Conservation (phyloP, 2,113 vertebrate genomes). For the Poeciliopsis prolifica region DNA sequence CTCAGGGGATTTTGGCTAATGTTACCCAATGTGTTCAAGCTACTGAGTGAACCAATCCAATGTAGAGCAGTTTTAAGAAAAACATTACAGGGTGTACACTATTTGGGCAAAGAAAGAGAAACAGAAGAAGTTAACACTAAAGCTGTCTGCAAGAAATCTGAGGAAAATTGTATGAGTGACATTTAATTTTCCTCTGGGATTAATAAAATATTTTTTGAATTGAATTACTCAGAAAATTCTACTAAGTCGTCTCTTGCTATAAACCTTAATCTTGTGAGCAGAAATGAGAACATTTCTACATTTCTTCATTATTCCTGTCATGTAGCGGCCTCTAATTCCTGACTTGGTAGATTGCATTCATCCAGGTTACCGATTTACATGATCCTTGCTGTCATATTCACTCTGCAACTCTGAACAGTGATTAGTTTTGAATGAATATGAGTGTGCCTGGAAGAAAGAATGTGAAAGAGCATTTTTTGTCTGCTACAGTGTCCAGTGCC, state of each 20-base stretch:
- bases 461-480: neutral
- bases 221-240: conserved; percentile 39
- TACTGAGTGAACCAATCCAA: neutral
- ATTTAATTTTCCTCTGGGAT: too few relatives aligned
- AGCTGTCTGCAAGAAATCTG: too few relatives aligned
- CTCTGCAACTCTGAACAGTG: conserved; percentile 2
- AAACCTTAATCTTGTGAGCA: conserved; percentile 14
- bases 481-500: neutral
- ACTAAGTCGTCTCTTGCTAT: conserved; percentile 15
- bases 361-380: conserved; percentile 59
- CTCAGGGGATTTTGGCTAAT: too few relatives aligned
- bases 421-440: conserved; percentile 25
- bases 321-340: conserved; percentile 42
- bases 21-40: neutral
- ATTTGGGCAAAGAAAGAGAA: too few relatives aligned
- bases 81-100: too few relatives aligned
- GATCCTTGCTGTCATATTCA: conserved; percentile 37
- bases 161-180: too few relatives aligned
- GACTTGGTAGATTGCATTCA: conserved; percentile 46
- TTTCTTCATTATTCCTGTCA: conserved; percentile 2
- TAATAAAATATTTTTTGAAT: too few relatives aligned
- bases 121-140: too few relatives aligned
- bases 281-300: neutral
- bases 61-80: too few relatives aligned
- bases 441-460: conserved; percentile 10